These are phyloP conservation scores for Urechis unicinctus DNA, from an alignment of 2,888 invertebrate species.

Conservation along the genomic window DNA sequence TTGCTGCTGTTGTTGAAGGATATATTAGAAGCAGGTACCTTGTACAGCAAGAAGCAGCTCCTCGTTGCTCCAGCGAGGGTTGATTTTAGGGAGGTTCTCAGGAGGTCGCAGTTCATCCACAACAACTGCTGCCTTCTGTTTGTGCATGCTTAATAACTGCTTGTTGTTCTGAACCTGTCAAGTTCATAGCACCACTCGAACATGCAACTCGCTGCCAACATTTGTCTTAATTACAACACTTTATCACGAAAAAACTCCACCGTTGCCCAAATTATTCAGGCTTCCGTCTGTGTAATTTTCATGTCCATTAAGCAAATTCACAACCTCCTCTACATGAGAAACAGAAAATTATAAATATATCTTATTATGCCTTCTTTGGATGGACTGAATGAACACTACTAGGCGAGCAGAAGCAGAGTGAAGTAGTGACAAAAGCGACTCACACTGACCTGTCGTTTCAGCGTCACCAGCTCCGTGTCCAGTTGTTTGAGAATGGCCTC, in stretches of 20 bases:
- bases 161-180: constrained; percentile 94
- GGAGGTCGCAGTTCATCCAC: constrained; percentile 61
- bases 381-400: too few relatives aligned
- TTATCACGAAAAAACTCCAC: too few relatives aligned
- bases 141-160: constrained; percentile 79
- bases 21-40: constrained; percentile 57
- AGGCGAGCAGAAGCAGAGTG: too few relatives aligned
- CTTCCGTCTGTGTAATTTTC: too few relatives aligned
- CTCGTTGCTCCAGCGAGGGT: constrained; percentile 75
- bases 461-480: constrained; percentile 87
- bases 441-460: constrained; percentile 88
- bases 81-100: constrained; percentile 39
- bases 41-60: constrained; percentile 85
- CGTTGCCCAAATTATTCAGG: too few relatives aligned
- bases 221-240: too few relatives aligned
- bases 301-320: too few relatives aligned
- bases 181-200: too few relatives aligned
- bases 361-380: neutral
- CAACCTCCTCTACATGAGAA: too few relatives aligned
- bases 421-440: neutral
- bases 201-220: too few relatives aligned
- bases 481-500: constrained; percentile 82
- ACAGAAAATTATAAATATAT: neutral
- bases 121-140: constrained; percentile 65
- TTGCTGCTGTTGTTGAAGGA: neutral